A percentile compares a stretch with the other conserved stretches of the same genome.
Conservation (phyloP, 2,888 invertebrate genomes). For the Eupithecia exiguata region DNA sequence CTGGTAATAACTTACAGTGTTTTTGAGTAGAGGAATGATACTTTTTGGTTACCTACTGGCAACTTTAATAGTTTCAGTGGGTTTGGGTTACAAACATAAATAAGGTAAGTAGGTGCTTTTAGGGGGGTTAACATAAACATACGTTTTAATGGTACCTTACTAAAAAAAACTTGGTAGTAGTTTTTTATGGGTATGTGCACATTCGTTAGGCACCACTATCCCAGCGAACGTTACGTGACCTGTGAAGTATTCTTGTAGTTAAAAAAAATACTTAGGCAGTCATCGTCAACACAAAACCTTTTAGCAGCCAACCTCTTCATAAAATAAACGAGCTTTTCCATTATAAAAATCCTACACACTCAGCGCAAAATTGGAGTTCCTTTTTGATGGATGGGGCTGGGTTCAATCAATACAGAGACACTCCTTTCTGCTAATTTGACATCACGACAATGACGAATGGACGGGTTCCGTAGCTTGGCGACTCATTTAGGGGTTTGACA, state of each 20-base stretch:
- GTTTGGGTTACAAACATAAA: too few species aligned
- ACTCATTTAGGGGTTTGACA: constrained; percentile 17
- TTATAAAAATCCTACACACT: constrained; percentile 10
- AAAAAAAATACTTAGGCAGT: background rate
- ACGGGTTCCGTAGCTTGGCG: constrained; percentile 18
- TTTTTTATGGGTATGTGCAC: background rate
- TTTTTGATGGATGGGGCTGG: constrained; percentile 50
- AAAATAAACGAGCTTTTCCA: constrained; percentile 11
- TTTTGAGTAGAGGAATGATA: background rate
- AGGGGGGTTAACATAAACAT: too few species aligned
- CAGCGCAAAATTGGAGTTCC: constrained; percentile 21
- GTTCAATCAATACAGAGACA: constrained; percentile 53
- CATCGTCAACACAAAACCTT: background rate
- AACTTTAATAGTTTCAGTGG: background rate
- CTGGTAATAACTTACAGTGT: background rate
- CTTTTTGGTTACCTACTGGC: background rate
- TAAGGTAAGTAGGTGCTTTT: too few species aligned
- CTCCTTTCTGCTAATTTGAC: constrained; percentile 56
- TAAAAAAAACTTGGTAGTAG: too few species aligned
- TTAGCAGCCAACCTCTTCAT: background rate
- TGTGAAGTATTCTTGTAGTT: background rate
- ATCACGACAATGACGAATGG: constrained; percentile 56
- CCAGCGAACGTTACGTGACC: too few species aligned
- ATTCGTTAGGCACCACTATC: background rate
- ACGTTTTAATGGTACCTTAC: too few species aligned